Conservation (phyloP, 2,113 vertebrate genomes). For the Sturnira hondurensis region DNA sequence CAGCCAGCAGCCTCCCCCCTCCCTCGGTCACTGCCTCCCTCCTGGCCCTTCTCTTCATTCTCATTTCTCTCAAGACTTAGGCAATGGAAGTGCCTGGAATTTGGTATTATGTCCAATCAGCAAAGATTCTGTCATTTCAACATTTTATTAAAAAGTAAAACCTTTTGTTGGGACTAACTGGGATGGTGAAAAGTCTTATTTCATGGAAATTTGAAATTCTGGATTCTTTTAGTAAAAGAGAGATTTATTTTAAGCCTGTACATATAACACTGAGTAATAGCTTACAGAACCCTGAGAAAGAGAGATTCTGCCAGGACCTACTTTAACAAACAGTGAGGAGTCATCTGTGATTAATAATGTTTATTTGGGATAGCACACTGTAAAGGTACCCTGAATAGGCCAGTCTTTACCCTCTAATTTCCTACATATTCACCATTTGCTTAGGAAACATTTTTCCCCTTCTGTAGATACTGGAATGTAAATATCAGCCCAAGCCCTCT, state of each 20-base stretch:
- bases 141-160: not conserved
- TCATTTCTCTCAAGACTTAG: not conserved
- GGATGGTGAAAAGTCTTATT: not conserved
- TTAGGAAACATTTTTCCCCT: not conserved
- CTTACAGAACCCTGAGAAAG: not conserved
- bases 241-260: not conserved
- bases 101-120: not conserved
- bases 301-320: not conserved
- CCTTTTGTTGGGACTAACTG: not conserved
- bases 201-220: not conserved
- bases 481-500: not conserved
- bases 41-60: fast-evolving
- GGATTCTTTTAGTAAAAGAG: not conserved
- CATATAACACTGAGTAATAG: not conserved
- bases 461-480: not conserved
- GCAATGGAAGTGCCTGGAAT: not conserved
- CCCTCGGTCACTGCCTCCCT: not conserved
- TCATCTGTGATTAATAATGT: conserved; percentile 8
- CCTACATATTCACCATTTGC: not conserved
- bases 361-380: not conserved
- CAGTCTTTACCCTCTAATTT: not conserved
- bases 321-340: not conserved
- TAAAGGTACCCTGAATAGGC: not conserved
- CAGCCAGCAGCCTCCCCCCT: not conserved
- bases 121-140: not conserved